Conservation (phyloP, 2,113 vertebrate species). For the Etheostoma cragini region DNA sequence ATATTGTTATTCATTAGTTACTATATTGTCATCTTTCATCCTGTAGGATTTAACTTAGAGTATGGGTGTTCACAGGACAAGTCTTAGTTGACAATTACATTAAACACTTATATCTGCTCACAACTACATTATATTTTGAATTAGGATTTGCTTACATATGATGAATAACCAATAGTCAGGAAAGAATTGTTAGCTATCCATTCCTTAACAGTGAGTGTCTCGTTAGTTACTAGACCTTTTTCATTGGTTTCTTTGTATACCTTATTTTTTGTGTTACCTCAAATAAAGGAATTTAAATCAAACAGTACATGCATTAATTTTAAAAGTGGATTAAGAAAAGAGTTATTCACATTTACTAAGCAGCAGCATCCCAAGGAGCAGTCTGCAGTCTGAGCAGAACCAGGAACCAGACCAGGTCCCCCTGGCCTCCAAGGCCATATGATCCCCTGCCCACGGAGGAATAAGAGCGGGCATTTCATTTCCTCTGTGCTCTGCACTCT, state of each 20-base stretch:
- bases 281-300: not conserved
- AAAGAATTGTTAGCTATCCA: not conserved
- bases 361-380: not conserved
- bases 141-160: not conserved
- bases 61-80: no score
- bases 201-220: not conserved
- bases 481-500: slow-evolving; percentile 51
- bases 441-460: slow-evolving; percentile 50
- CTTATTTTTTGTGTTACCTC: not conserved
- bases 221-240: not conserved
- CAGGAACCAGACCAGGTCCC: slow-evolving; percentile 39
- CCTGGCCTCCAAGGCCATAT: slow-evolving; percentile 56
- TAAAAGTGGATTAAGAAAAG: not conserved
- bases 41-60: no score
- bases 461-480: slow-evolving; percentile 50
- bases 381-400: slow-evolving; percentile 10
- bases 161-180: not conserved
- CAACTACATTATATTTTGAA: not conserved
- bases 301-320: not conserved
- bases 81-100: not conserved
- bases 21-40: no score
- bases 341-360: not conserved
- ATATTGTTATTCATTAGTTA: no score
- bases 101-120: not conserved
- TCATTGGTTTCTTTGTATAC: not conserved